Conservation (phyloP, 2,888 invertebrate genomes). For the Metallyticus violacea region DNA sequence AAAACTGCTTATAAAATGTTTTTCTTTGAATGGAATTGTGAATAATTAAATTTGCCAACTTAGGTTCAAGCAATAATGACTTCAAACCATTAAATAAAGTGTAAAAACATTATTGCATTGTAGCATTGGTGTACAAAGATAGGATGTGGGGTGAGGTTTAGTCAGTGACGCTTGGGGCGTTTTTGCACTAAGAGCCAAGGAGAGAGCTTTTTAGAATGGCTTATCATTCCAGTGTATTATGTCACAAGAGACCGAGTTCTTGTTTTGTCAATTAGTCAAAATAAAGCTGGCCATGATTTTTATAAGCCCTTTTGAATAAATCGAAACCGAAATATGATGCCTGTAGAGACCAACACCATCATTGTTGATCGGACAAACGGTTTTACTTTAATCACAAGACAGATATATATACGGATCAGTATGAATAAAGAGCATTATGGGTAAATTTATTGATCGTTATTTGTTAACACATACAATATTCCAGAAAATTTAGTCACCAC, state of each 20-base stretch:
- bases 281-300: background rate
- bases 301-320: background rate
- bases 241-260: slow-evolving; percentile 8
- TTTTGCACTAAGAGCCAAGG: background rate
- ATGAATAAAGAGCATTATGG: too few relatives aligned
- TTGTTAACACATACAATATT: too few relatives aligned
- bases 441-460: too few relatives aligned
- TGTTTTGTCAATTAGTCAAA: slow-evolving; percentile 16
- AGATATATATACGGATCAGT: too few relatives aligned
- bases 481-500: too few relatives aligned
- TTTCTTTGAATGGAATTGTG: background rate
- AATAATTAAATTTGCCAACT: background rate
- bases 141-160: background rate
- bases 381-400: too few relatives aligned
- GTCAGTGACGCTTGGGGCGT: background rate
- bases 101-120: background rate
- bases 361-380: too few relatives aligned
- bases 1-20: background rate
- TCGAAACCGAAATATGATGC: background rate
- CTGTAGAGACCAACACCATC: too few relatives aligned
- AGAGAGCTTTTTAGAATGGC: background rate
- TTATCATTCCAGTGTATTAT: slow-evolving; percentile 13
- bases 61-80: background rate
- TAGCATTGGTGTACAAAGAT: background rate
- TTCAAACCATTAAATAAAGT: too few relatives aligned